Evolutionary conservation across 2,888 invertebrate species (phyloP).

Genomic region (Globia sparganii): DNA sequence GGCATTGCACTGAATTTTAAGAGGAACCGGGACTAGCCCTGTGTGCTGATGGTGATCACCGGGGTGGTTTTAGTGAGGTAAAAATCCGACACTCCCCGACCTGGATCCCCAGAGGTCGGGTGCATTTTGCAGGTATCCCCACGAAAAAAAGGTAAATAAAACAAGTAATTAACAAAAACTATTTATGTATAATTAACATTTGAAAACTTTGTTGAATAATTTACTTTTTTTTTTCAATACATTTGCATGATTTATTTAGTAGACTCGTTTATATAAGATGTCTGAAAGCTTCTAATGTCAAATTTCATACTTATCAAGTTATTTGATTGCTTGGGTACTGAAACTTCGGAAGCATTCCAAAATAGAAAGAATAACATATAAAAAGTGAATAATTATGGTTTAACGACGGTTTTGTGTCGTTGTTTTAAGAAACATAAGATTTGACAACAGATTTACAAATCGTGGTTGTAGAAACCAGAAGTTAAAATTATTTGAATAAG

Average conservation of each 20-base stretch:
- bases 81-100: too few species aligned
- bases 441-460: not conserved
- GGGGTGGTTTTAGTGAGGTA: too few species aligned
- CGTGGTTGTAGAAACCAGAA: too few species aligned
- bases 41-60: too few species aligned
- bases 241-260: not conserved
- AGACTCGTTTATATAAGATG: not conserved
- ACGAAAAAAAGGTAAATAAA: too few species aligned
- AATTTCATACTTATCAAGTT: not conserved
- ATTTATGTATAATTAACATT: slow-evolving; percentile 12
- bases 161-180: slow-evolving; percentile 28
- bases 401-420: not conserved
- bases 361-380: not conserved
- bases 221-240: not conserved
- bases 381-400: too few species aligned
- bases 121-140: too few species aligned
- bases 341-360: not conserved
- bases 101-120: too few species aligned
- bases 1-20: too few species aligned
- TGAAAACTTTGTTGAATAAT: not conserved
- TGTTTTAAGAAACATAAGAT: not conserved
- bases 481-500: not conserved
- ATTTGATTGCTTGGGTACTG: not conserved
- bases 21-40: too few species aligned
- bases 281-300: not conserved